Evolutionary conservation across 2,888 invertebrate genomes (phyloP), one percentile per base, ranked within the genome.

Genomic region (Hemaris fuciformis): DNA sequence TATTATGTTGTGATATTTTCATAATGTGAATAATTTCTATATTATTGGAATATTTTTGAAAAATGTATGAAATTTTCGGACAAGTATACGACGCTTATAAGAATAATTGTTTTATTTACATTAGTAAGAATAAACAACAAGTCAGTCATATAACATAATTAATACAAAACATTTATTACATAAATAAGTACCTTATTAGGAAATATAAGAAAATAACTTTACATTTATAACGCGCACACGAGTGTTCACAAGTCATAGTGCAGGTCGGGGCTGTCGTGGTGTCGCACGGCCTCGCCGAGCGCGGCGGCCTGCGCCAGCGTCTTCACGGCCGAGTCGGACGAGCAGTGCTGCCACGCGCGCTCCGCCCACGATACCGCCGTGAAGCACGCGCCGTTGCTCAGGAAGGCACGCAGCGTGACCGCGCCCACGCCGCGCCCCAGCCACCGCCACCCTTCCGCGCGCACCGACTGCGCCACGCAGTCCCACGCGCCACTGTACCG

Each of bases 301-400:
- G 76, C 77, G 13, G 80, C 78, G n/a, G 80, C 75, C 22, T 84
- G 80, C 34, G 76, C 78, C 53, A 84, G 73, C 34, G 74, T 73
- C 61, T 77, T 75, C 18, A 79, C 74, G 42, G 78, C 65, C 3
- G 75, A 56, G n/a, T 80, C 79, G 0, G 83, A 77, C 25, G 87
- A 79, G 61, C 80, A 77, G 42, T 73, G 69, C 64, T 86, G 87
- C 91, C 91, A 91, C 10, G 94, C 77, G 59, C 95, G 91, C 83
- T 97, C 94, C 1, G 95, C 94, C 95, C 96, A 96, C 23, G 95
- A 95, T 60, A 98, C 98, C 0, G 97, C 97, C 34, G 97, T 94
- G 83, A 99, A 98, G 64, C 97, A 98, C 3, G 97, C 97, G 0
- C 98, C 99, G 83, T 99, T 99, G 66, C 97, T 96, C 0, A 98